Evolutionary conservation across 2,888 invertebrate genomes (phyloP).

Genomic region (Periphyllus acericola): DNA sequence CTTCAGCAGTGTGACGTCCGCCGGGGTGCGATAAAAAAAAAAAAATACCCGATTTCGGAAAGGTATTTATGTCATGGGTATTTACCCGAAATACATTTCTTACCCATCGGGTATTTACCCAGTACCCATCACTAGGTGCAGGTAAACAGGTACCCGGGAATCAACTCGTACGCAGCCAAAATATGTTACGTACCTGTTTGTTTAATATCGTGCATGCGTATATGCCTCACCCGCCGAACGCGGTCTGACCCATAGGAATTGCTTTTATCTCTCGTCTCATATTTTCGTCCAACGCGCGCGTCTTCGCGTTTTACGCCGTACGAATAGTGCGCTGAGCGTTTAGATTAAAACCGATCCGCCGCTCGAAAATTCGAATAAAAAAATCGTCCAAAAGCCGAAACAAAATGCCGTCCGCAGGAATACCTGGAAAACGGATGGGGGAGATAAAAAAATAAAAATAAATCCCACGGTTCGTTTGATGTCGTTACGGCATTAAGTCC

Average conservation of each 20-base stretch:
- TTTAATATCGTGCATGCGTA: no score
- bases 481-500: neutral
- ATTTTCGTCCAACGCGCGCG: neutral
- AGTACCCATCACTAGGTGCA: no score
- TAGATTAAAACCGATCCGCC: conserved; percentile 23
- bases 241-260: neutral
- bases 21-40: no score
- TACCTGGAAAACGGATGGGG: neutral
- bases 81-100: no score
- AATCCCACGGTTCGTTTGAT: conserved; percentile 46
- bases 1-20: no score
- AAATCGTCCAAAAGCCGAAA: neutral
- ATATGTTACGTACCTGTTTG: no score
- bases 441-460: conserved; percentile 19
- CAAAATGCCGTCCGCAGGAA: neutral
- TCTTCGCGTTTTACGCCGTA: neutral
- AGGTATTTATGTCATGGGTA: no score
- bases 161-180: no score
- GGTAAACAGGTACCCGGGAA: no score
- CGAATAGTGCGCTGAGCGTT: neutral
- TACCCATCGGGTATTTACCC: no score
- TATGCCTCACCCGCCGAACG: neutral
- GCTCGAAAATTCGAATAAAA: neutral
- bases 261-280: conserved; percentile 13
- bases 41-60: no score